Conservation (phyloP, 2,797 vertebrate species). For the Mastacembelus armatus region DNA sequence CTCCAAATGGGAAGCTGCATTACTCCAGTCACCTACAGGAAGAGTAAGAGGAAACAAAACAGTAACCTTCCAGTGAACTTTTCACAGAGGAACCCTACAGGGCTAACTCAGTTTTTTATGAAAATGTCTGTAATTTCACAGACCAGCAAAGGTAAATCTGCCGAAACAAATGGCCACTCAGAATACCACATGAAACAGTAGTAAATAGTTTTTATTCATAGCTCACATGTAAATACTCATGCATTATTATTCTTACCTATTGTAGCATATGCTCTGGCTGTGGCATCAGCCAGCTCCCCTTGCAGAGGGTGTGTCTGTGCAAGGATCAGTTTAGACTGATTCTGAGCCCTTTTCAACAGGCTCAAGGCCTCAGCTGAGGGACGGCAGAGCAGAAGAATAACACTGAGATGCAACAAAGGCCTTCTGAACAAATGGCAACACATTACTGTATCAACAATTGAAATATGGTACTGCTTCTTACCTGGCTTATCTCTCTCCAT, state of each 20-base stretch:
- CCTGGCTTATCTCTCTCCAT: conserved; percentile 83
- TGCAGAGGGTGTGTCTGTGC: conserved; percentile 84
- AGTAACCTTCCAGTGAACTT: neutral
- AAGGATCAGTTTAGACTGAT: conserved; percentile 81
- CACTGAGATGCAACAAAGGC: neutral
- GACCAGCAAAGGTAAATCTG: no score
- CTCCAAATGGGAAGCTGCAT: conserved; percentile 87
- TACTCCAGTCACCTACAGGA: conserved; percentile 88
- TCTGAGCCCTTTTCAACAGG: conserved; percentile 76
- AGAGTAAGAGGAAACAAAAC: conserved; percentile 7
- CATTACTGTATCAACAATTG: neutral
- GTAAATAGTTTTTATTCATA: no score
- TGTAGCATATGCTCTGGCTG: conserved; percentile 87
- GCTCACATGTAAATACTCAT: no score
- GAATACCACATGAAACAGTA: no score
- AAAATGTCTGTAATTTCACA: no score
- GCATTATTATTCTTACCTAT: conserved; percentile 86
- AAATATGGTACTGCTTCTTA: conserved; percentile 47
- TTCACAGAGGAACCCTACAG: no score
- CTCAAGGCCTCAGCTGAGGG: conserved; percentile 82
- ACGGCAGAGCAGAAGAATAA: conserved; percentile 13
- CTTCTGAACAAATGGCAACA: neutral
- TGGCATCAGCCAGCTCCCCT: conserved; percentile 89
- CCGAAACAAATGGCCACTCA: no score
- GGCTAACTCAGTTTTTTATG: no score